Evolutionary conservation across 53 echinoderm and acorn worm genomes (phyloP).

Genomic region (Echinometra lucunter): DNA sequence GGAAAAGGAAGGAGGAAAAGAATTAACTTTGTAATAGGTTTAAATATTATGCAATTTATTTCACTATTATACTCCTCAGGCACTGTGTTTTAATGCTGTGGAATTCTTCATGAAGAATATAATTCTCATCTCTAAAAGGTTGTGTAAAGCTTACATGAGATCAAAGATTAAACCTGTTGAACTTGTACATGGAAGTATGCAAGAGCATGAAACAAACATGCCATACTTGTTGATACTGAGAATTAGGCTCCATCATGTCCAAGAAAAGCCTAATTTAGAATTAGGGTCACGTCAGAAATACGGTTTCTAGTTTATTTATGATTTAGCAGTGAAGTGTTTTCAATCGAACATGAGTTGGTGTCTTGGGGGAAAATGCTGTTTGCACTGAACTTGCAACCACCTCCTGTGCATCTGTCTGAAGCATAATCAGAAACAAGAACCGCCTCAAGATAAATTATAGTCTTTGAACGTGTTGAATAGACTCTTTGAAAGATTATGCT

Average conservation of each 20-base stretch:
- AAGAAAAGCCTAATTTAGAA: neutral
- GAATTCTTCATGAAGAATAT: neutral
- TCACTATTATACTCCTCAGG: neutral
- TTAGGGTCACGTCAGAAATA: neutral
- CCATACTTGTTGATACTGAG: neutral
- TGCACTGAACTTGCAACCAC: constrained; percentile 36
- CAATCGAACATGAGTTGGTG: neutral
- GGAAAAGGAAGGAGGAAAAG: neutral
- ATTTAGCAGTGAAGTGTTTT: constrained; percentile 11
- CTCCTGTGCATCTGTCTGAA: constrained; percentile 10
- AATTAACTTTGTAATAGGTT: neutral
- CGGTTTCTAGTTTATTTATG: neutral
- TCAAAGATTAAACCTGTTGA: neutral
- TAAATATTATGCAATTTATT: neutral
- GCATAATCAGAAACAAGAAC: constrained; percentile 26
- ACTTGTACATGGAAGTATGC: neutral
- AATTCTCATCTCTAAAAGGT: too few relatives aligned
- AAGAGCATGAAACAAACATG: neutral
- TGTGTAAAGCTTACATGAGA: neutral
- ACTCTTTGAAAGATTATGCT: constrained; percentile 14
- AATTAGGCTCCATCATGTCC: neutral
- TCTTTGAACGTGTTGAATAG: constrained; percentile 38
- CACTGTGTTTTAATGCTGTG: neutral
- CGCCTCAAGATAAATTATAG: constrained; percentile 25
- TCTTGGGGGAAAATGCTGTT: neutral